These are phyloP conservation scores for Galeopterus variegatus DNA, from an alignment of 2,113 vertebrate species.

Conservation along the genomic window DNA sequence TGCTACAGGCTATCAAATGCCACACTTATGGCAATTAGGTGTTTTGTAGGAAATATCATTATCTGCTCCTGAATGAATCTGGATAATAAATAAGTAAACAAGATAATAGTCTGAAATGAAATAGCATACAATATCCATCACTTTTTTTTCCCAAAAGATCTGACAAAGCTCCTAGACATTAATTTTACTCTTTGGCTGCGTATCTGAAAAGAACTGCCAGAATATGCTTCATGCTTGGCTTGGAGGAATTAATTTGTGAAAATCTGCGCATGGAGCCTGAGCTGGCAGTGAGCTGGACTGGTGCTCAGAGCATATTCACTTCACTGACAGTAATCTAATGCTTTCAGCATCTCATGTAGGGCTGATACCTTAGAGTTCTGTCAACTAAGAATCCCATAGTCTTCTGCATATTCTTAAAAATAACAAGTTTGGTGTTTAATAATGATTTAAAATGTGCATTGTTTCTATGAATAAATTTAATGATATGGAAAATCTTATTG, in stretches of 20 bases:
- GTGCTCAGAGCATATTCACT: not conserved
- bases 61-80: conserved; percentile 15
- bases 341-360: not conserved
- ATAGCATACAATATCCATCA: not conserved
- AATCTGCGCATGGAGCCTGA: not conserved
- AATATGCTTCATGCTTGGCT: not conserved
- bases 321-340: not conserved
- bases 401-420: not conserved
- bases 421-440: not conserved
- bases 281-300: not conserved
- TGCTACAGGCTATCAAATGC: not conserved
- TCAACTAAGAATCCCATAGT: not conserved
- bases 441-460: not conserved
- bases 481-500: not conserved
- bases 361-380: not conserved
- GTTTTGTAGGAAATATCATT: conserved; percentile 30
- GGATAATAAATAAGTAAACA: conserved; percentile 14
- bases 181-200: not conserved
- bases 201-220: not conserved
- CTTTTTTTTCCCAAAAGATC: not conserved
- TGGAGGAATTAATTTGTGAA: not conserved
- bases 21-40: not conserved
- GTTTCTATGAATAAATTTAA: conserved; percentile 7
- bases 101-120: not conserved
- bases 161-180: not conserved